Evolutionary conservation across 2,888 invertebrate genomes (phyloP), one percentile per base, ranked within the genome.

Genomic region (Harpalus rufipes): DNA sequence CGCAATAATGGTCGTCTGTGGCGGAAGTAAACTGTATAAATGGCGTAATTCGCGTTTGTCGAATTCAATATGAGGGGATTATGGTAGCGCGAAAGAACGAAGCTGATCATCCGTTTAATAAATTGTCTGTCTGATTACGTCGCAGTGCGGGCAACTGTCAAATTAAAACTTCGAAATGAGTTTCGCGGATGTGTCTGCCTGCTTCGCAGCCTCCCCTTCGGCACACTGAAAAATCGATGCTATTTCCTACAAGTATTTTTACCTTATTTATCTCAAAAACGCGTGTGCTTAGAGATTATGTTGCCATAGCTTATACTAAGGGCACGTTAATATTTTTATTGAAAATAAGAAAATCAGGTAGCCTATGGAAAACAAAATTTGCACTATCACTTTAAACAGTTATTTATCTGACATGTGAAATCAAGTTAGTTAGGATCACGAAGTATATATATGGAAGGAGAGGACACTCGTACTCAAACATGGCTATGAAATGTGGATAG

Each of bases 101-200:
- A 83, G 74, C 83, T 83, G 84, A 84, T 84, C 78, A 84, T 84
- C 63, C 84, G 78, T 84, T 84, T 84, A 84, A 84, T 84, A 84
- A 84, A 84, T 84, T 84, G 84, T 84, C 84, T 84, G 84, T 84
- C 84, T 84, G 84, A 84, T 84, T 78, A 84, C 84, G 78, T 78
- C 76, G 84, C 84, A 84, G 56, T 84, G 84, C 84, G 78, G 84
- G 63, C 78, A 84, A 84, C 84, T 84, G 84, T 84, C 84, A 84
- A 84, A 84, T 84, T 84, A 84, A 84, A 84, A 84, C 78, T 84
- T 84, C 65, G 84, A 84, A 84, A 84, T 84, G 84, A 84, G 84
- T 84, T 84, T 84, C 84, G 84, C 84, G 61, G 84, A 78, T 78
- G 84, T 76, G 76, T 14, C 68, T 74, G 59, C 32, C 58, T 59